Evolutionary conservation across 2,888 invertebrate genomes (phyloP).

Genomic region (Synergus japonicus): DNA sequence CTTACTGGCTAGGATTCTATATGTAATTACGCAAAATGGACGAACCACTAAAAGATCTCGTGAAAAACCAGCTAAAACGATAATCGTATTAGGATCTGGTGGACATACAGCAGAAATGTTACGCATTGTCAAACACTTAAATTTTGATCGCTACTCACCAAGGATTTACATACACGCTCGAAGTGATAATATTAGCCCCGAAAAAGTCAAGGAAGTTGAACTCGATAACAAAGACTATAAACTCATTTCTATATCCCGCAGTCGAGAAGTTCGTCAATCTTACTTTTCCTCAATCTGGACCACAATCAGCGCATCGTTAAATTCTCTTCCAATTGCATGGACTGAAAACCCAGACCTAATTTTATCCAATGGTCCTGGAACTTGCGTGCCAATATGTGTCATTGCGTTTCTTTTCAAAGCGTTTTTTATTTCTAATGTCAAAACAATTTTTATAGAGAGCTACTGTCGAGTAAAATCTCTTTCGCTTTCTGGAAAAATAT

Average conservation of each 20-base stretch:
- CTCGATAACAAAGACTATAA: constrained; percentile 74
- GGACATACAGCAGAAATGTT: constrained; percentile 98
- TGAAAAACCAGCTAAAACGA: constrained; percentile 72
- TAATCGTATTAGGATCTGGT: constrained; percentile 88
- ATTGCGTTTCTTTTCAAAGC: constrained; percentile 87
- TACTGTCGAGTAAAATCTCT: constrained; percentile 94
- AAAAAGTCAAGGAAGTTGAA: constrained; percentile 82
- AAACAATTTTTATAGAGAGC: constrained; percentile 95
- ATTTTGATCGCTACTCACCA: constrained; percentile 83
- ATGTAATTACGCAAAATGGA: background rate
- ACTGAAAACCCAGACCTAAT: constrained; percentile 88
- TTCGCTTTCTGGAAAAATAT: constrained; percentile 92
- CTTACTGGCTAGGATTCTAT: background rate
- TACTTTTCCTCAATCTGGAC: constrained; percentile 88
- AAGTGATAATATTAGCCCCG: constrained; percentile 87
- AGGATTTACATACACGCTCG: constrained; percentile 88
- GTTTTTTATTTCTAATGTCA: constrained; percentile 82
- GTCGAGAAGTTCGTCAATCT: constrained; percentile 92
- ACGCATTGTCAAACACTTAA: constrained; percentile 83
- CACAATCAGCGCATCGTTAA: constrained; percentile 85
- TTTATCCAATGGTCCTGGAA: constrained; percentile 97
- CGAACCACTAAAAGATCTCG: background rate
- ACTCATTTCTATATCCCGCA: constrained; percentile 86
- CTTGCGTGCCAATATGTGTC: constrained; percentile 94
- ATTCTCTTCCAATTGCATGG: constrained; percentile 84